Percentiles rank a stretch among this genome's conserved stretches.
phyloP scores from a whole-genome alignment of 2,797 vertebrate species.

The Scyliorhinus canicula region DNA sequence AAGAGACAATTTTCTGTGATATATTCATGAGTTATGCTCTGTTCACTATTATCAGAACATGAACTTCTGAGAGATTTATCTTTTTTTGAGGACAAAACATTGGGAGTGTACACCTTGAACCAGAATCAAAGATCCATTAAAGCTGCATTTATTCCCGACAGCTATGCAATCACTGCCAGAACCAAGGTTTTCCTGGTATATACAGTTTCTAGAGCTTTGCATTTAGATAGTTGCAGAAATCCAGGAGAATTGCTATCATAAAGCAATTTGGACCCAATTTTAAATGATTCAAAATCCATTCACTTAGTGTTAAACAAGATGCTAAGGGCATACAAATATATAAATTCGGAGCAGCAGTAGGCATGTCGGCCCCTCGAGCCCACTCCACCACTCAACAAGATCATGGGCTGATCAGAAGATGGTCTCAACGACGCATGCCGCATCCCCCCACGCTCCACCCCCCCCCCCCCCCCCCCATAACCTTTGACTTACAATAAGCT shows the following conservation, averaged over 20 bases:
- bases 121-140: neutral
- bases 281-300: neutral
- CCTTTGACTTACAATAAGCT: too few species aligned
- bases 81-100: neutral
- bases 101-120: neutral
- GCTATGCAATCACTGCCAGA: neutral
- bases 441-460: too few species aligned
- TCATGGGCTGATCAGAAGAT: too few species aligned
- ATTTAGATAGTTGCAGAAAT: slow-evolving; percentile 1
- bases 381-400: too few species aligned
- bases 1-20: neutral
- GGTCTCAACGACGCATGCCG: too few species aligned
- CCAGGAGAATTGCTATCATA: slow-evolving; percentile 12
- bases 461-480: too few species aligned
- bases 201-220: slow-evolving; percentile 5
- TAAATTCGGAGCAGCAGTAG: too few species aligned
- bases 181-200: neutral
- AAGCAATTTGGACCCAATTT: neutral
- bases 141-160: neutral
- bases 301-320: neutral
- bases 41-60: neutral
- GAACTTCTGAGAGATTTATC: neutral
- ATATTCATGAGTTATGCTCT: neutral
- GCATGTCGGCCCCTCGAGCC: too few species aligned
- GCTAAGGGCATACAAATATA: neutral